Conservation (phyloP, 2,113 vertebrate species). For the Chlorodrepanis virens region DNA sequence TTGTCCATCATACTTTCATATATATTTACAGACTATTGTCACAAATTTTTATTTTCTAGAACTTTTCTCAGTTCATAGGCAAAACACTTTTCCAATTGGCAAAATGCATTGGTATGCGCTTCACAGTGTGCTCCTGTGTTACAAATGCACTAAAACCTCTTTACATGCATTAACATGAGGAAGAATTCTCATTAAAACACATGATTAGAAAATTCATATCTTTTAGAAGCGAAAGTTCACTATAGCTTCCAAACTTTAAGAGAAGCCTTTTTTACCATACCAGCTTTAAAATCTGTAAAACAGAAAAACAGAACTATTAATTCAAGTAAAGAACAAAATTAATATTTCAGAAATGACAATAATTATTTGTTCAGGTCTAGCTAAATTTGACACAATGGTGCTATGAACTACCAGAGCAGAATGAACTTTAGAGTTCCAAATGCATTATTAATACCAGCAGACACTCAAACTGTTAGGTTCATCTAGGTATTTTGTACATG, state of each 20-base stretch:
- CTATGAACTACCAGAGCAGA: background rate
- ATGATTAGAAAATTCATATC: background rate
- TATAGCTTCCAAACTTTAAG: background rate
- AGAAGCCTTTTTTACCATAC: background rate
- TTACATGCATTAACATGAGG: background rate
- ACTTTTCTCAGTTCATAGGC: background rate
- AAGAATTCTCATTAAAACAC: background rate
- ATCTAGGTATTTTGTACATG: background rate
- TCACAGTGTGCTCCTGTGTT: background rate
- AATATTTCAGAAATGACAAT: background rate
- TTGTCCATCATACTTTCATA: background rate
- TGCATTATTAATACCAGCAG: background rate
- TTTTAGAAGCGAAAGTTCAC: background rate
- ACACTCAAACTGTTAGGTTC: background rate
- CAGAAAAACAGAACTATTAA: background rate
- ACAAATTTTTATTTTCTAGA: background rate
- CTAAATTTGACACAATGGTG: background rate
- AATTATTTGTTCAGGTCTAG: background rate
- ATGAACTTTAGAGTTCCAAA: background rate
- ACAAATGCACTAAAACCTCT: background rate
- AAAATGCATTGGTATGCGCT: background rate
- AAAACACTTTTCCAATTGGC: background rate
- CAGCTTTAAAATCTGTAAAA: background rate
- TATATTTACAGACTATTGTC: background rate
- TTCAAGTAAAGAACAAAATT: background rate